phyloP scores from a whole-genome alignment of 2,888 invertebrate genomes.

The Oscheius sp. region DNA sequence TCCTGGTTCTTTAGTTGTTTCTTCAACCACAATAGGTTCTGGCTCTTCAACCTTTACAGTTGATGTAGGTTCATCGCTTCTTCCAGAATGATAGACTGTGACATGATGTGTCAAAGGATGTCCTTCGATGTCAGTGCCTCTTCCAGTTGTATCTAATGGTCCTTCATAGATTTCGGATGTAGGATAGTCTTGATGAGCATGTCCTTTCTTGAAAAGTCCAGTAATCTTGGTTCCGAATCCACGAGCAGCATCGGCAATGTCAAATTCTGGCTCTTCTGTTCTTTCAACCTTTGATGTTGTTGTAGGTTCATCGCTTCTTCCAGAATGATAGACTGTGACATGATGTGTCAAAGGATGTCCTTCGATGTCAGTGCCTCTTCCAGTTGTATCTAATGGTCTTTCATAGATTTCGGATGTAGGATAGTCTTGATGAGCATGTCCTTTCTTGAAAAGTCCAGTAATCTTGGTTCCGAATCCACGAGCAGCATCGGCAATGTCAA shows the following conservation, averaged over 20 bases:
- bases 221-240: slow-evolving; percentile 35
- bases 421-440: slow-evolving; percentile 47
- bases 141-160: slow-evolving; percentile 40
- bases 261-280: slow-evolving; percentile 23
- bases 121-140: slow-evolving; percentile 38
- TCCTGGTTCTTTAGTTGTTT: neutral
- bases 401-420: slow-evolving; percentile 38
- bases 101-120: slow-evolving; percentile 43
- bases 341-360: slow-evolving; percentile 36
- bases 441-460: slow-evolving; percentile 38
- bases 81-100: slow-evolving; percentile 37
- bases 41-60: slow-evolving; percentile 14
- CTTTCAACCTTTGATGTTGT: slow-evolving; percentile 32
- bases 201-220: slow-evolving; percentile 48
- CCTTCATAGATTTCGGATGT: slow-evolving; percentile 44
- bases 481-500: no score
- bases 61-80: slow-evolving; percentile 34
- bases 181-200: slow-evolving; percentile 47
- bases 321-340: slow-evolving; percentile 32
- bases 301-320: slow-evolving; percentile 32
- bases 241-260: slow-evolving; percentile 38
- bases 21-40: neutral
- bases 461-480: slow-evolving; percentile 9
- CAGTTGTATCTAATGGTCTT: slow-evolving; percentile 42
- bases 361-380: slow-evolving; percentile 41